These are phyloP conservation scores for Castor canadensis DNA, from an alignment of 2,113 vertebrate genomes.

Conservation along the genomic window DNA sequence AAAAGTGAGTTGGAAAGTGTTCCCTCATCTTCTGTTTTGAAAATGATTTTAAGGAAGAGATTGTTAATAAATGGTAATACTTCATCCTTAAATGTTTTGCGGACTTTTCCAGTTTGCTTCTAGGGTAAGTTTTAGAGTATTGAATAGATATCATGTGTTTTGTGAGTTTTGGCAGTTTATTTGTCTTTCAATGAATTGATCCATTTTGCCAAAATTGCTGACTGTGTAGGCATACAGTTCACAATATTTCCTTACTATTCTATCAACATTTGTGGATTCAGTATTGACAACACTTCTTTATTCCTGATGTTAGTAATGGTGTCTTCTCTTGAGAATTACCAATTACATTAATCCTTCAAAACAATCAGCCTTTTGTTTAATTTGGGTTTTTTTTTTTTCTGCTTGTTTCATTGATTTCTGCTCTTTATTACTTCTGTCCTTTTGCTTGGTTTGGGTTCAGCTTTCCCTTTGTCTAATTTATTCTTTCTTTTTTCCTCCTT, in stretches of 20 bases:
- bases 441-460: no score
- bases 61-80: neutral
- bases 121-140: no score
- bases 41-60: neutral
- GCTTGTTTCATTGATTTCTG: neutral
- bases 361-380: neutral
- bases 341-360: neutral
- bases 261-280: neutral
- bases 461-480: no score
- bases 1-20: neutral
- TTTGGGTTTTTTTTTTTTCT: neutral
- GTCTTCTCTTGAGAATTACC: neutral
- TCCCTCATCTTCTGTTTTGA: neutral
- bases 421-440: neutral
- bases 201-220: no score
- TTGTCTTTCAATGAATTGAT: neutral
- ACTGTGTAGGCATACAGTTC: neutral
- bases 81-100: neutral
- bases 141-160: no score
- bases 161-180: neutral
- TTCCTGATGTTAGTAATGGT: neutral
- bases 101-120: neutral
- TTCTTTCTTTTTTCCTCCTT: no score
- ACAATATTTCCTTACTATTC: neutral
- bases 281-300: neutral